phyloP scores from a whole-genome alignment of 2,888 invertebrate genomes.

The Lampropteryx suffumata region DNA sequence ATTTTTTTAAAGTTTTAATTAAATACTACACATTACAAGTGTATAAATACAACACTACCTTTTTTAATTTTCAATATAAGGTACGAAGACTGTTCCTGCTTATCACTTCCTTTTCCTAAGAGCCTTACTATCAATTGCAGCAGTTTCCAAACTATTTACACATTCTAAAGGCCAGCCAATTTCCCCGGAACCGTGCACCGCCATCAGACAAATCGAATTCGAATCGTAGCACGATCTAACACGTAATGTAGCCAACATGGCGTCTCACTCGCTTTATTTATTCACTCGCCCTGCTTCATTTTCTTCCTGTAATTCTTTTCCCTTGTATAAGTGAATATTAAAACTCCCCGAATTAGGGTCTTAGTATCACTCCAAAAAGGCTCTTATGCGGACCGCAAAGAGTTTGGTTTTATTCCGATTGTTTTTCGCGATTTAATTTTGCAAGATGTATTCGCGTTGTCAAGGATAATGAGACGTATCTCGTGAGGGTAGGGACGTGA shows the following conservation, averaged over 20 bases:
- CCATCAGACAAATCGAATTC: slow-evolving; percentile 73
- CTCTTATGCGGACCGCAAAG: slow-evolving; percentile 44
- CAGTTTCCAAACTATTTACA: slow-evolving; percentile 58
- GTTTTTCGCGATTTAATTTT: slow-evolving; percentile 53
- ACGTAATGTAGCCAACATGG: slow-evolving; percentile 70
- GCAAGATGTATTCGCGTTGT: slow-evolving; percentile 36
- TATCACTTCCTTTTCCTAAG: slow-evolving; percentile 5
- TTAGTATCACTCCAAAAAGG: slow-evolving; percentile 36
- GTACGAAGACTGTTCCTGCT: not conserved
- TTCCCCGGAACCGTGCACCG: slow-evolving; percentile 53
- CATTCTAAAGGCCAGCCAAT: slow-evolving; percentile 67
- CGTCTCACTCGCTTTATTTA: slow-evolving; percentile 65
- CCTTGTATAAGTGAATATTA: slow-evolving; percentile 77
- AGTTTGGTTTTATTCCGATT: slow-evolving; percentile 41
- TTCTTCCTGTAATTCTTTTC: slow-evolving; percentile 79
- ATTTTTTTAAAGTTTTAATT: too few relatives aligned
- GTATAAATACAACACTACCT: too few relatives aligned
- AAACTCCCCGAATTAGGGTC: slow-evolving; percentile 57
- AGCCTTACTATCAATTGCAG: slow-evolving; percentile 16
- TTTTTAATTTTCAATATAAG: too few relatives aligned
- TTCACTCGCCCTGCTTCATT: slow-evolving; percentile 76
- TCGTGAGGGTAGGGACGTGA: slow-evolving; percentile 42
- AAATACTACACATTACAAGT: too few relatives aligned
- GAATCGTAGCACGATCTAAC: slow-evolving; percentile 63
- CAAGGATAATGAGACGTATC: slow-evolving; percentile 43